Base-by-base conservation (phyloP, 2,888 invertebrate species). In the Nomada flava region DNA sequence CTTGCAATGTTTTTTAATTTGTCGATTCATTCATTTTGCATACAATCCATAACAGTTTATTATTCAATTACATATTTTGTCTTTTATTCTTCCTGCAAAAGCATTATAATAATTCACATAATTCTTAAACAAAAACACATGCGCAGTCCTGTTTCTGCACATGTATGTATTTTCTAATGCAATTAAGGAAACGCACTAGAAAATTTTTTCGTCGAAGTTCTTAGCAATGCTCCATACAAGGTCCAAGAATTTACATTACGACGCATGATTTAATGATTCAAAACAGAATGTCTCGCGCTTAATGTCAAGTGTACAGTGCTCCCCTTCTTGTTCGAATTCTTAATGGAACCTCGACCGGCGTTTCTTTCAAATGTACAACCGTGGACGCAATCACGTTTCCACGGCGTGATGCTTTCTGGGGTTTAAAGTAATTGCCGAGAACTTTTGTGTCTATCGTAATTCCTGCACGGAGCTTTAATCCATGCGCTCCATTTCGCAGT, bases 341-440 rank as follows among this genome's bases (percentile, higher is more conserved):
- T 71, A 64, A 76, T 26, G 63, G n/a, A 71, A 64, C 63, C 44
- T 50, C 36, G 63, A 55, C 47, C 18, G 29, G 13, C 55, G 15
- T 64, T 50, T 50, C 42, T 47, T 59, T 64, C 2, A 72, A 72
- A 64, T 36, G 60, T 62, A 55, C 55, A 55, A 0, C 18, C 44
- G 4, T 53, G 71, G 53, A 73, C 44, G 55, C 20, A 47, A 75
- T 53, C 15, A 29, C 23, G 36, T 42, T 26, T n/a, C 57, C 2
- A 36, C 36, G 42, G 57, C 5, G 44, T 55, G 47, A 11, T 36
- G 29, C 7, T 2, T 44, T 29, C 44, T 55, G 26, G 47, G 72
- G 59, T 59, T 72, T 76, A 26, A 72, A 65, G 72, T 59, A 72
- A 76, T 57, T 72, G 57, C 36, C 67, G 52, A 53, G 57, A 20